phyloP scores from a whole-genome alignment of 2,888 invertebrate species.

The Agrochola circellaris region DNA sequence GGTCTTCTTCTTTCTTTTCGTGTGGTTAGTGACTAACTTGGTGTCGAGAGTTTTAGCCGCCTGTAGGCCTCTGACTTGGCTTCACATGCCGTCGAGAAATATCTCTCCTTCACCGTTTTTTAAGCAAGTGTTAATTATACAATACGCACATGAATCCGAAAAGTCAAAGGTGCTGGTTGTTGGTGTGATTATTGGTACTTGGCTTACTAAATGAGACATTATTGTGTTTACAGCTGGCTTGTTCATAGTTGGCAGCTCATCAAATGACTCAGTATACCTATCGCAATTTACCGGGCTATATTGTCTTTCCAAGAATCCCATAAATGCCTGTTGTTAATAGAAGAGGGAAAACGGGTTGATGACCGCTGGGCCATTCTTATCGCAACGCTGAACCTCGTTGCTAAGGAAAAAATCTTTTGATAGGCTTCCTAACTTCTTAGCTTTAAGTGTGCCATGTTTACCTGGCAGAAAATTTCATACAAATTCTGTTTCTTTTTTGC shows the following conservation, averaged over 20 bases:
- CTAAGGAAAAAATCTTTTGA: conserved; percentile 8
- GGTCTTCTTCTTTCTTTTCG: too few species aligned
- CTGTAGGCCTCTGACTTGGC: too few species aligned
- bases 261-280: not conserved
- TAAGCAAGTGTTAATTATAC: too few species aligned
- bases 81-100: too few species aligned
- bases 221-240: not conserved
- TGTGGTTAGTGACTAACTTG: too few species aligned
- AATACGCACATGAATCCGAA: too few species aligned
- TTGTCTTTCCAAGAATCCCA: conserved; percentile 10
- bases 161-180: too few species aligned
- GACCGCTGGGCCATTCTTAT: conserved; percentile 22
- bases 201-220: not conserved
- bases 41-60: too few species aligned
- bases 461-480: too few species aligned
- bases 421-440: conserved; percentile 11
- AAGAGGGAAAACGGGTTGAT: conserved; percentile 19
- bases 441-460: conserved; percentile 8
- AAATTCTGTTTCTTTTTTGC: not conserved
- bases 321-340: conserved; percentile 3
- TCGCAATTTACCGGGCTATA: conserved; percentile 1
- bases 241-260: not conserved
- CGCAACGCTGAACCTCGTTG: conserved; percentile 26
- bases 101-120: too few species aligned
- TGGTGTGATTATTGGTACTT: too few species aligned